phyloP scores from a whole-genome alignment of 2,113 vertebrate species.

The Oryzias melastigma region DNA sequence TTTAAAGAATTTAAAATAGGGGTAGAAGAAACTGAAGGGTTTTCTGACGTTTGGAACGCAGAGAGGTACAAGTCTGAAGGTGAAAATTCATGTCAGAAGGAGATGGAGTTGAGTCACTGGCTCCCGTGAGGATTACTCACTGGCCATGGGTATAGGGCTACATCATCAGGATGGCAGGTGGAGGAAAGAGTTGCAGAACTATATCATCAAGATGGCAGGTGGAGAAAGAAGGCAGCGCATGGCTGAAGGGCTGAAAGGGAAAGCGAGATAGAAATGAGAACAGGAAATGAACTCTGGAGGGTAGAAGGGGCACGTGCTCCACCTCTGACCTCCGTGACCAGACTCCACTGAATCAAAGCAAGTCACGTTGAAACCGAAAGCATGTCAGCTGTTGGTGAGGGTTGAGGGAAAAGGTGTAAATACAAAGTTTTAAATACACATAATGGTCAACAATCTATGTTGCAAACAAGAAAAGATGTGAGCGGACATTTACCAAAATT shows the following conservation, averaged over 20 bases:
- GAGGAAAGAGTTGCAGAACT: constrained; percentile 17
- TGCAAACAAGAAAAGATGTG: too few relatives aligned
- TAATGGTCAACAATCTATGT: too few relatives aligned
- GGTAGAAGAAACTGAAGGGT: constrained; percentile 28
- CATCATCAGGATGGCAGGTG: constrained; percentile 56
- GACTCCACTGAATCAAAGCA: constrained; percentile 3
- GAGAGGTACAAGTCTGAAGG: constrained; percentile 43
- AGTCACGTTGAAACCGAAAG: constrained; percentile 9
- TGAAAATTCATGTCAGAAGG: constrained; percentile 56
- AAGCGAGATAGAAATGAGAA: constrained; percentile 31
- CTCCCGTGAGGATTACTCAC: constrained; percentile 55
- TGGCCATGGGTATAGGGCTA: constrained; percentile 37
- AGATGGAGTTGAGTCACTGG: constrained; percentile 59
- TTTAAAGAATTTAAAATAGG: constrained; percentile 21
- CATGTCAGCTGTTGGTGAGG: constrained; percentile 20
- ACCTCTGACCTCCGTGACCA: constrained; percentile 16
- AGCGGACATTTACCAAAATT: too few relatives aligned
- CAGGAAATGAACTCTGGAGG: constrained; percentile 40
- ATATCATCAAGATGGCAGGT: constrained; percentile 55
- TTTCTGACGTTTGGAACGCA: constrained; percentile 9
- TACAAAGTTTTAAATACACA: background rate
- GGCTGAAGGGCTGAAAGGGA: constrained; percentile 32
- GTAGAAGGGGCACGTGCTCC: constrained; percentile 4
- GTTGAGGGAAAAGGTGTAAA: background rate
- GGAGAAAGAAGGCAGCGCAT: constrained; percentile 23